phyloP scores from a whole-genome alignment of 2,113 vertebrate genomes.

The Grantiella picta region DNA sequence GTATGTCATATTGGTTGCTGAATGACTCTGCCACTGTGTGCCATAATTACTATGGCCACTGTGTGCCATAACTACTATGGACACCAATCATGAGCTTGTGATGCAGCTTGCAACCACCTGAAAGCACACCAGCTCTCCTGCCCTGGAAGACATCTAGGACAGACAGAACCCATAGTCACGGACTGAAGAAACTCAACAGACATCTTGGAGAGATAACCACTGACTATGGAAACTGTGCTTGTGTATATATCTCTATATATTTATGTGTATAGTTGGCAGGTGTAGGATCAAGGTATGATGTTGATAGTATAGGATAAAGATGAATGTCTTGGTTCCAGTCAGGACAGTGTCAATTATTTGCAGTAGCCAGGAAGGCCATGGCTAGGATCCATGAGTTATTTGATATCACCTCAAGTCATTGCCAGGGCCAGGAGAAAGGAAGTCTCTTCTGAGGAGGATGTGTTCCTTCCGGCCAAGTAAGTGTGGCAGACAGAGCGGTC shows the following conservation, averaged over 20 bases:
- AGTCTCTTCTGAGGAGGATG: background rate
- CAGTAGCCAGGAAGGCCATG: background rate
- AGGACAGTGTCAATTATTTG: background rate
- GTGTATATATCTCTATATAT: too few relatives aligned
- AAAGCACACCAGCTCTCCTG: background rate
- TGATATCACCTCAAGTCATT: background rate
- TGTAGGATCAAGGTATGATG: background rate
- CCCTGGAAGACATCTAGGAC: background rate
- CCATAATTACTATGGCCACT: too few relatives aligned
- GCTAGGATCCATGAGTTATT: background rate
- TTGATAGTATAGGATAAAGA: background rate
- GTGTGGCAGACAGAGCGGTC: background rate
- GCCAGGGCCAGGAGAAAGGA: background rate
- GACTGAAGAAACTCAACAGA: background rate
- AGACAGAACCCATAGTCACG: background rate
- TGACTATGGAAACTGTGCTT: background rate
- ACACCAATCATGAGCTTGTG: fast-evolving
- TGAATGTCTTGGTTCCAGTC: background rate
- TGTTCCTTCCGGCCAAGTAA: background rate
- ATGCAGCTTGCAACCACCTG: background rate
- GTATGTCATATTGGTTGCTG: background rate
- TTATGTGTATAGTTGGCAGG: background rate
- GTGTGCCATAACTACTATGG: background rate
- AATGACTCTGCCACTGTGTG: background rate
- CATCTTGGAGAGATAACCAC: background rate